Percentiles rank a stretch among this genome's conserved stretches.
These are phyloP conservation scores for Ardeotis arabs DNA, from an alignment of 2,113 vertebrate genomes.

Conservation along the genomic window DNA sequence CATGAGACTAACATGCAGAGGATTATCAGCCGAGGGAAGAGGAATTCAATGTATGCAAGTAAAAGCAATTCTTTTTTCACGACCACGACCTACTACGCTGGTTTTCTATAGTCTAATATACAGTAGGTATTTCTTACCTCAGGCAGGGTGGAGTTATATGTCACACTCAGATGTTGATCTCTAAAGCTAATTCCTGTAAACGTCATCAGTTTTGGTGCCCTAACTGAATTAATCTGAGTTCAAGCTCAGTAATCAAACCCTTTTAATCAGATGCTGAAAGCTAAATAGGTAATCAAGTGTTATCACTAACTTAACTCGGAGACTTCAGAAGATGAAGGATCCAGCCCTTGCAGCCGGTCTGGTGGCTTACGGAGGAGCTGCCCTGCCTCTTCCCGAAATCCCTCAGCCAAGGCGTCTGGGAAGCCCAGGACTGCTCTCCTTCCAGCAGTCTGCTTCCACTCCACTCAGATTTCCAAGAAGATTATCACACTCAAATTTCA, in stretches of 20 bases:
- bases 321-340: rapidly evolving
- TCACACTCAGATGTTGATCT: background rate
- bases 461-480: background rate
- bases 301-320: background rate
- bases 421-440: background rate
- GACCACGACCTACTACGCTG: background rate
- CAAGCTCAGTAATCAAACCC: background rate
- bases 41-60: background rate
- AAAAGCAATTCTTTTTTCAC: background rate
- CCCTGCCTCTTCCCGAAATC: background rate
- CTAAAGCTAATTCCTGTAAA: background rate
- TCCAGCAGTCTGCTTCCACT: background rate
- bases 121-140: background rate
- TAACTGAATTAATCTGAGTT: background rate
- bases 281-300: background rate
- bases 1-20: constrained; percentile 1
- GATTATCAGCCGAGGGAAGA: constrained; percentile 21
- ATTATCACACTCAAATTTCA: background rate
- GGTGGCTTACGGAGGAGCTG: rapidly evolving
- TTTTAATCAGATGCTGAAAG: background rate
- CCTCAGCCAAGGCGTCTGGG: rapidly evolving
- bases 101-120: background rate
- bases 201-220: background rate
- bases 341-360: background rate
- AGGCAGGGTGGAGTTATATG: background rate